Evolutionary conservation across 2,888 invertebrate species (phyloP).

Genomic region (Tachystola acroxantha): DNA sequence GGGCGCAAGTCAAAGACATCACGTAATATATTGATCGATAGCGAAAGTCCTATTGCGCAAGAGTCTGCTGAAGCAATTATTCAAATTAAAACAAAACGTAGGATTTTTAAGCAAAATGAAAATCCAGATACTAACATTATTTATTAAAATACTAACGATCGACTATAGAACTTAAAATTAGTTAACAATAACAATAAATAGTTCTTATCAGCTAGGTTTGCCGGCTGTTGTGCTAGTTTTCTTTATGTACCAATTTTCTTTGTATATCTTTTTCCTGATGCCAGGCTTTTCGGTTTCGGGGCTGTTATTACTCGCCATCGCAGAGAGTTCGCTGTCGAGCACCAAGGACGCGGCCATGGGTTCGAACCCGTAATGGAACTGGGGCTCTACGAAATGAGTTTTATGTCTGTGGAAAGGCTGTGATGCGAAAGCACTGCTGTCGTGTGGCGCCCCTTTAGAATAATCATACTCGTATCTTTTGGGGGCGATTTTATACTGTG

Average conservation of each 20-base stretch:
- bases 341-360: conserved; percentile 54
- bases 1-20: conserved; percentile 38
- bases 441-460: conserved; percentile 43
- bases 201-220: conserved; percentile 58
- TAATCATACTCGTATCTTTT: conserved; percentile 47
- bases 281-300: conserved; percentile 61
- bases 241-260: conserved; percentile 70
- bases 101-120: conserved; percentile 9
- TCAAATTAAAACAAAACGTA: background rate
- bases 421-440: conserved; percentile 51
- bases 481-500: conserved; percentile 45
- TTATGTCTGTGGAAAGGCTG: conserved; percentile 43
- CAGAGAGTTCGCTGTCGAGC: conserved; percentile 60
- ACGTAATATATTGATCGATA: conserved; percentile 60
- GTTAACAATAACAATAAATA: conserved; percentile 45
- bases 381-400: conserved; percentile 65
- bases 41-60: conserved; percentile 62
- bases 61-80: conserved; percentile 3
- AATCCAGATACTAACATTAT: conserved; percentile 16
- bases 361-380: conserved; percentile 71
- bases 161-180: conserved; percentile 30
- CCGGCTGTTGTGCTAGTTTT: conserved; percentile 58
- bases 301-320: conserved; percentile 61
- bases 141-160: conserved; percentile 23
- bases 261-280: conserved; percentile 60